Conservation (phyloP, 2,797 vertebrate species). For the Pelobates cultripes region DNA sequence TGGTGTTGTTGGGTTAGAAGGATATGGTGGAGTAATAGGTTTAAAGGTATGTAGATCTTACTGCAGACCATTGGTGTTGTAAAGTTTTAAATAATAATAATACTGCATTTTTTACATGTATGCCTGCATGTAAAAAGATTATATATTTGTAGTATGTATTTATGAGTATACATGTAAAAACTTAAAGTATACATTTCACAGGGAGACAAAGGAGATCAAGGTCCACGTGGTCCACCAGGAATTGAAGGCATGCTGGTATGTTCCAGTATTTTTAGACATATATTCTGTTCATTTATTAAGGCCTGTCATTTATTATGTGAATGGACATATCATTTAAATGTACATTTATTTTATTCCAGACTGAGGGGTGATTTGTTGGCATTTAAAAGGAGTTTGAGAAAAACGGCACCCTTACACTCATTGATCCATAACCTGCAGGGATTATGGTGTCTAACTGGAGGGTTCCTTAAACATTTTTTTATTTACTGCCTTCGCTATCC, state of each 20-base stretch:
- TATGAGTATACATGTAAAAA: not conserved
- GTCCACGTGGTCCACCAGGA: constrained; percentile 65
- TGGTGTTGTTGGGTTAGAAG: constrained; percentile 66
- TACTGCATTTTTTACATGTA: not conserved
- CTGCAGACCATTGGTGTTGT: not conserved
- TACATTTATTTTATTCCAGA: too few relatives aligned
- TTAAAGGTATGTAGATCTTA: constrained; percentile 54
- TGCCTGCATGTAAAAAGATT: not conserved
- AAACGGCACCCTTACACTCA: too few relatives aligned
- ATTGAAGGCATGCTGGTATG: constrained; percentile 69
- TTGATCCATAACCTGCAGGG: too few relatives aligned
- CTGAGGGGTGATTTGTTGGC: too few relatives aligned
- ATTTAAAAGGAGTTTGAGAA: too few relatives aligned
- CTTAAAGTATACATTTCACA: constrained; percentile 49
- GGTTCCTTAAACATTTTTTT: too few relatives aligned
- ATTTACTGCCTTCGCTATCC: too few relatives aligned
- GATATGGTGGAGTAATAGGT: constrained; percentile 65
- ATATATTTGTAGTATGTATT: not conserved
- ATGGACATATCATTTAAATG: too few relatives aligned
- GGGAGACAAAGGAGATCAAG: constrained; percentile 70
- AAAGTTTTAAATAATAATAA: too few relatives aligned
- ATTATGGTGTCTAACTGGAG: too few relatives aligned
- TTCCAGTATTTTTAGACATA: not conserved
- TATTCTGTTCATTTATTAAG: not conserved
- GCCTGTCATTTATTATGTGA: too few relatives aligned